Base-by-base conservation (phyloP, 2,888 invertebrate species). In the Thereva unica region DNA sequence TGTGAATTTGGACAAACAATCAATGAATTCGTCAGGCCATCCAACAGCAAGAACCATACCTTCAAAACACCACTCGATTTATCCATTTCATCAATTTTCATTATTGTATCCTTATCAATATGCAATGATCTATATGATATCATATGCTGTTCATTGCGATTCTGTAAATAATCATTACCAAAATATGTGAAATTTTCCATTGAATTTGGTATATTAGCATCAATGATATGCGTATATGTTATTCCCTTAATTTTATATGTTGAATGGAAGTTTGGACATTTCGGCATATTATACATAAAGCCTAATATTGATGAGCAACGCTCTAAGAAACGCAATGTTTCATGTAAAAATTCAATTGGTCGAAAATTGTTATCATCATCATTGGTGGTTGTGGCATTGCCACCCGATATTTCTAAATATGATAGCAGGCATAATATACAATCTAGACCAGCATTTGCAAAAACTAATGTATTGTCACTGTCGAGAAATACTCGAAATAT, bases 221-320 rank as follows among this genome's bases (percentile, higher is more conserved):
- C 94, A 0, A 95, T 93, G 55, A 91, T 87, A 72, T 91, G 90
- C 3, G 91, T 85, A 3, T 90, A 88, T 57, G 88, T 87, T 67
- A 91, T 90, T 0, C 90, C 88, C 76, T 90, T 90, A 71, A 92
- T 88, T 75, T 90, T 85, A 75, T 94, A 92, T 0, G 94, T 93
- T 9, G 95, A 89, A 78, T 94, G 93, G 76, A 96, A 95, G 69
- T 90, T 90, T 0, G 96, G 96, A 78, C 95, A 95, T 74, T 93
- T 93, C 0, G 95, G 95, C 95, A 96, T 95, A 75, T 89, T 89
- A 79, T 92, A 93, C 94, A 96, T 95, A 81, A 92, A 91, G 3
- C 92, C 89, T 64, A 97, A 82, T 72, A 96, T 94, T 70, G 90
- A 89, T 67, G 92, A 91, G 77, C 95, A 95, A 73, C 89, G 91